These are phyloP conservation scores for Microcebus tavaratra DNA, from an alignment of 2,113 vertebrate genomes.

Conservation along the genomic window DNA sequence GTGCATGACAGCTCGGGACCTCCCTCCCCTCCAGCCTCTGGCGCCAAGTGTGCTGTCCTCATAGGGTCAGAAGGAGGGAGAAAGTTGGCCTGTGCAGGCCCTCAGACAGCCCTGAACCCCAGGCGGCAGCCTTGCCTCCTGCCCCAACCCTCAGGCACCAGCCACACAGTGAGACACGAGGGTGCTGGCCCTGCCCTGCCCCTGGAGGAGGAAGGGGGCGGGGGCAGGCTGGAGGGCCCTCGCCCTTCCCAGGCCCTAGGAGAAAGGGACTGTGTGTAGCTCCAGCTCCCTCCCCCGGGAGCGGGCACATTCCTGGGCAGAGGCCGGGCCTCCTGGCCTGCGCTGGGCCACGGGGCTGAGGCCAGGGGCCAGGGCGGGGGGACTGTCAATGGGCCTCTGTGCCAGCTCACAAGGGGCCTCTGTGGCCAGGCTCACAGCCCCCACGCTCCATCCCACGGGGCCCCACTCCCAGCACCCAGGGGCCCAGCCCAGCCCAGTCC, in stretches of 20 bases:
- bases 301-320: conserved; percentile 75
- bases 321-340: conserved; percentile 55
- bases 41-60: not conserved
- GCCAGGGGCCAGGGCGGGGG: conserved; percentile 64
- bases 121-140: not conserved
- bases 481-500: not conserved
- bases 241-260: conserved; percentile 63
- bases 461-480: conserved; percentile 39
- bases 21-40: not conserved
- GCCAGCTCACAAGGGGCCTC: conserved; percentile 73
- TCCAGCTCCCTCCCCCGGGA: not conserved
- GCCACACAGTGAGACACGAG: not conserved
- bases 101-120: not conserved
- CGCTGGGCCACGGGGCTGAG: conserved; percentile 48
- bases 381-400: conserved; percentile 78
- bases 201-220: not conserved
- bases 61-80: not conserved
- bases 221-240: not conserved
- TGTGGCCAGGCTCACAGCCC: conserved; percentile 52
- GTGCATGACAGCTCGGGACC: not conserved
- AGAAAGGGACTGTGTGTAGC: conserved; percentile 77
- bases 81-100: not conserved
- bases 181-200: not conserved
- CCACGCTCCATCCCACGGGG: not conserved
- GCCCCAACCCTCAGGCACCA: not conserved